Conservation (phyloP, 2,888 invertebrate genomes). For the Drosophila subsilvestris region DNA sequence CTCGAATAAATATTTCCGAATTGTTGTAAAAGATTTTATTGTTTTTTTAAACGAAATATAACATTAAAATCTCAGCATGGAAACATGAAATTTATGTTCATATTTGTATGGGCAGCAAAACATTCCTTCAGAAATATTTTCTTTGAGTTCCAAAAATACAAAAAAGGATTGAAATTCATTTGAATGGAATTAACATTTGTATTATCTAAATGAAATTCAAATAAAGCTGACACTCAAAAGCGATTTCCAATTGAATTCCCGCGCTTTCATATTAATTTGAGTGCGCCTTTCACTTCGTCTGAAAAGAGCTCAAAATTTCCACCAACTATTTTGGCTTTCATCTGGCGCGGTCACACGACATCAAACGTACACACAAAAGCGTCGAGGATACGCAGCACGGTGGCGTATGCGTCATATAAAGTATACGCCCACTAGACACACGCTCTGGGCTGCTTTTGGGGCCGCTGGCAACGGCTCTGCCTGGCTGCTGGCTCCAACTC, state of each 20-base stretch:
- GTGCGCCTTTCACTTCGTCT: neutral
- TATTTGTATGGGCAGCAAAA: too few species aligned
- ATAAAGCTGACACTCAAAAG: neutral
- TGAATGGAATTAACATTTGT: too few species aligned
- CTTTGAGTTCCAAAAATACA: too few species aligned
- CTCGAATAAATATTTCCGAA: too few species aligned
- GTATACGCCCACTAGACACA: conserved; percentile 69
- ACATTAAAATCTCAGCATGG: too few species aligned
- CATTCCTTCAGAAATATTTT: too few species aligned
- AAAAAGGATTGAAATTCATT: too few species aligned
- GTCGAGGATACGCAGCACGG: conserved; percentile 36
- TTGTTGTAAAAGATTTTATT: neutral
- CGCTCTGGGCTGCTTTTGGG: conserved; percentile 9
- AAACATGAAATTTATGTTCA: too few species aligned
- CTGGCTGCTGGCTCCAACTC: conserved; percentile 2
- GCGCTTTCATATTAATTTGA: neutral
- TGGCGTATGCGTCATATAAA: conserved; percentile 66
- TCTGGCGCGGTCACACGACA: conserved; percentile 35
- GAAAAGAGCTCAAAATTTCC: neutral
- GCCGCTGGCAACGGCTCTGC: too few species aligned
- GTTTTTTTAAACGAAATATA: neutral
- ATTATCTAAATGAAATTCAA: too few species aligned
- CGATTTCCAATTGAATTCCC: conserved; percentile 24
- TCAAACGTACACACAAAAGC: conserved; percentile 23
- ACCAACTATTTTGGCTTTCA: conserved; percentile 41